Evolutionary conservation across 2,113 vertebrate species (phyloP), one percentile per base, ranked within the genome.

Genomic region (Tor tambroides): DNA sequence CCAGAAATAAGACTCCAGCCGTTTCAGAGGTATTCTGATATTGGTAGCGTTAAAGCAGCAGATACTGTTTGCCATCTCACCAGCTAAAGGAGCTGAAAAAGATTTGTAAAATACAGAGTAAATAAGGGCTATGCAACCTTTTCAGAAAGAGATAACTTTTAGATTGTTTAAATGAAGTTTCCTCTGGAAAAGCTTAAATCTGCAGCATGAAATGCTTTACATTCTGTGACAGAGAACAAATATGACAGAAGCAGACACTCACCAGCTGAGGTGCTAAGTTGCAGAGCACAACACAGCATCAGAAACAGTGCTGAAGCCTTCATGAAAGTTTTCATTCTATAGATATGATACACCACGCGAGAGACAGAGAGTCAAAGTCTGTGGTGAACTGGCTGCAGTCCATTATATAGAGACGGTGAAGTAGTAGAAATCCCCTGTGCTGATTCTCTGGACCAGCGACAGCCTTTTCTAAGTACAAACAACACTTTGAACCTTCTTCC

Each of bases 21-120:
- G 15, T 35, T 5, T 21, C 28, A 23, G 5, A 35, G 76, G 76
- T 11, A 32, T 56, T 11, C 2, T 54, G 9, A 1, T 0, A 2
- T 6, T 56, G 4, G 0, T 6, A 35, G 0, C 3, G 6, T 21
- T 0, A 54, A 14, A 10, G 76, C 76, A 76, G 17, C 72, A 77
- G 12, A 9, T 21, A 17, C 26, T 30, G 0, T 78, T 28, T 5
- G 4, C 51, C 8, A 7, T 2, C 0, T 3, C 2, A 26, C 0
- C 1, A 21, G 46, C 46, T 1, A 2, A 2, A 19, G 26, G 8
- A 78, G 6, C 75, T 78, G 43, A 78, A 78, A 77, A 49, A 6
- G 38, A 5, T 38, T 38, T 6, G 4, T 38, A 38, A 38, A 38
- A 38, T 43, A 8, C 41, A 43, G 8, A 43, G 6, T 43, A 51